These are phyloP conservation scores for Lethenteron reissneri DNA, from an alignment of 2,113 vertebrate species.

Conservation along the genomic window DNA sequence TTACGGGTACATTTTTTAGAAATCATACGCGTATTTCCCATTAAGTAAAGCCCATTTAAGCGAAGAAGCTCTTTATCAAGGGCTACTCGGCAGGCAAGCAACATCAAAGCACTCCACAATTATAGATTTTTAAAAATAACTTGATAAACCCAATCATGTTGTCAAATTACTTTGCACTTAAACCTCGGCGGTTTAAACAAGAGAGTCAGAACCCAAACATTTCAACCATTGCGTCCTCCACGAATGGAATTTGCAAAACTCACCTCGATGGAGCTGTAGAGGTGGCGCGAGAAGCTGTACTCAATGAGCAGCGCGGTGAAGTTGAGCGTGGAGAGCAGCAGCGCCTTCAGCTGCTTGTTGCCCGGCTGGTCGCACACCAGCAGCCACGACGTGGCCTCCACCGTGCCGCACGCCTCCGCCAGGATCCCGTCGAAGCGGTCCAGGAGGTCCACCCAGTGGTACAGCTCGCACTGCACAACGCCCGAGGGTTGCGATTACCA, in stretches of 20 bases:
- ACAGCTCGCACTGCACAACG: slow-evolving; percentile 53
- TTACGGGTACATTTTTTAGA: too few relatives aligned
- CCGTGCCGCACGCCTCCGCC: slow-evolving; percentile 69
- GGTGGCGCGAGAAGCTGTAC: slow-evolving; percentile 85
- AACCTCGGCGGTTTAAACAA: too few relatives aligned
- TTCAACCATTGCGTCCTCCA: too few relatives aligned
- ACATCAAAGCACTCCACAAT: too few relatives aligned
- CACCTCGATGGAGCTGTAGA: slow-evolving; percentile 96
- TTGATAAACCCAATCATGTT: too few relatives aligned
- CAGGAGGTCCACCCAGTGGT: slow-evolving; percentile 88
- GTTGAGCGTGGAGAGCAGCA: slow-evolving; percentile 73
- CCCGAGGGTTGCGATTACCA: not conserved
- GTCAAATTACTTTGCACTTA: too few relatives aligned
- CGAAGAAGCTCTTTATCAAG: too few relatives aligned
- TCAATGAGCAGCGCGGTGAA: slow-evolving; percentile 87
- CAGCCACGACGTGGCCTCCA: slow-evolving; percentile 87
- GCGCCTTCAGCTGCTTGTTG: slow-evolving; percentile 57
- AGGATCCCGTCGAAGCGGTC: slow-evolving; percentile 84
- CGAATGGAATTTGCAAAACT: too few relatives aligned
- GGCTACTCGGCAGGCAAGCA: too few relatives aligned
- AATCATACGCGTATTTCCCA: not conserved
- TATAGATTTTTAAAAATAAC: too few relatives aligned
- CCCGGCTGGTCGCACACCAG: slow-evolving; percentile 70
- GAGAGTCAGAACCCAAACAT: too few relatives aligned
- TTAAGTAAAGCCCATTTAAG: not conserved